phyloP scores from a whole-genome alignment of 2,797 vertebrate species.

The Sylvilagus floridanus region DNA sequence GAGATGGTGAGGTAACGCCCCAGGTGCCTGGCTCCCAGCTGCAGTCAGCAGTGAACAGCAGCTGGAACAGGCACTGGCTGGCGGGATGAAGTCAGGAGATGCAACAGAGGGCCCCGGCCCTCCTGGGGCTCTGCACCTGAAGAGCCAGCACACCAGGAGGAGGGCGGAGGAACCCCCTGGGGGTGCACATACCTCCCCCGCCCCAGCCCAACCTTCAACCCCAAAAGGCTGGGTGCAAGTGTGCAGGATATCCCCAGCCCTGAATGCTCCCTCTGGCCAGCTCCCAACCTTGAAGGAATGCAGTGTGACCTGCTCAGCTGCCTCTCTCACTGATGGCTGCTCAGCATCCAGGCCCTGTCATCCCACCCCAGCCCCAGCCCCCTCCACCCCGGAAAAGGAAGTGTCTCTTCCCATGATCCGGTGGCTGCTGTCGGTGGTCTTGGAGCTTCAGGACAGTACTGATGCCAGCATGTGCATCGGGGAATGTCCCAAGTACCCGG shows the following conservation, averaged over 20 bases:
- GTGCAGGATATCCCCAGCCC: not conserved
- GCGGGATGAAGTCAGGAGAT: not conserved
- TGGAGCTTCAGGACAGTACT: not conserved
- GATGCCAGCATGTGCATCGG: not conserved
- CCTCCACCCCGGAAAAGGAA: conserved; percentile 24
- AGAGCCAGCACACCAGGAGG: not conserved
- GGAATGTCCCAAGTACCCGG: not conserved
- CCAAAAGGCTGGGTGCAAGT: not conserved
- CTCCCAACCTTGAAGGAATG: not conserved
- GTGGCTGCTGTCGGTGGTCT: not conserved
- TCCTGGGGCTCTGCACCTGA: not conserved
- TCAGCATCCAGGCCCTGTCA: not conserved
- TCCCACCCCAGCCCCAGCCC: not conserved
- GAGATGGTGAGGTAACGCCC: conserved; percentile 1
- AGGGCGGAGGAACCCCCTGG: not conserved
- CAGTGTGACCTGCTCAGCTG: conserved; percentile 30
- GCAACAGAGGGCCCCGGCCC: not conserved
- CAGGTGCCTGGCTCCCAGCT: conserved; percentile 21
- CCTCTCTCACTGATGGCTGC: not conserved
- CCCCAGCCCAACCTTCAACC: not conserved
- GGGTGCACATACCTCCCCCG: not conserved
- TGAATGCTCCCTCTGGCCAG: not conserved
- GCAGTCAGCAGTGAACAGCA: not conserved
- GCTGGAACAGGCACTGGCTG: conserved; percentile 5
- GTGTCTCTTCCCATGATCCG: not conserved